Percentiles rank a stretch among this genome's conserved stretches.
phyloP scores from a whole-genome alignment of 1,140 invertebrate species.

The Anoplolepis gracilipes region DNA sequence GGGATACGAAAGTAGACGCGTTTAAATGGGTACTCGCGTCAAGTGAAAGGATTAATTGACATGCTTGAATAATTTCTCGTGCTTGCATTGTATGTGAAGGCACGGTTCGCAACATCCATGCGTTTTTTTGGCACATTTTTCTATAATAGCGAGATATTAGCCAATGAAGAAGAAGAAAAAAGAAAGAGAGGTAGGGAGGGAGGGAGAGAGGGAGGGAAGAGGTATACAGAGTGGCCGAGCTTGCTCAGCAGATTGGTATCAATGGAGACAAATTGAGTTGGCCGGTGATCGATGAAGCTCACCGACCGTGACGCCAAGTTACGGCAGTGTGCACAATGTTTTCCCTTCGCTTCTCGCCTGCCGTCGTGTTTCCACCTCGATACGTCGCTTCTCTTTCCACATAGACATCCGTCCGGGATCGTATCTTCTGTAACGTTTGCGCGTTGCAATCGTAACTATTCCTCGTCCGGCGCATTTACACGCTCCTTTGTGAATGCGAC shows the following conservation, averaged over 20 bases:
- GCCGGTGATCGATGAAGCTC: constrained; percentile 85
- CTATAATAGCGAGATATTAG: constrained; percentile 57
- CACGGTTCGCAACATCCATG: constrained; percentile 13
- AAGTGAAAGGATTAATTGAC: neutral
- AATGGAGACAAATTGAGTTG: constrained; percentile 86
- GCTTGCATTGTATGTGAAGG: constrained; percentile 31
- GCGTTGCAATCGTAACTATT: constrained; percentile 37
- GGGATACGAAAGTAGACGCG: neutral
- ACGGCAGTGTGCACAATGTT: constrained; percentile 80
- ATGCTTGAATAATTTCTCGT: neutral
- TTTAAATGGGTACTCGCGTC: neutral
- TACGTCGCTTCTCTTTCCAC: constrained; percentile 55
- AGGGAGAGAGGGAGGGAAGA: constrained; percentile 14
- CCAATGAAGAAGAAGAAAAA: constrained; percentile 37
- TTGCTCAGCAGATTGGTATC: constrained; percentile 86
- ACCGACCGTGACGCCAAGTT: constrained; percentile 83
- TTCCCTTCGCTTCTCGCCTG: constrained; percentile 65
- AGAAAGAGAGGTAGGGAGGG: neutral
- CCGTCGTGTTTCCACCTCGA: constrained; percentile 46
- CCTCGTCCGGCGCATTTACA: constrained; percentile 51
- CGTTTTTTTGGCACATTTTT: constrained; percentile 22
- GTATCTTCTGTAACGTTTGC: constrained; percentile 55
- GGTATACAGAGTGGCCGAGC: constrained; percentile 75
- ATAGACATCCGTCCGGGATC: constrained; percentile 52
- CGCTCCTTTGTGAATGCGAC: constrained; percentile 54